phyloP scores from a whole-genome alignment of 2,113 vertebrate genomes.

The Corydoras maculifer region DNA sequence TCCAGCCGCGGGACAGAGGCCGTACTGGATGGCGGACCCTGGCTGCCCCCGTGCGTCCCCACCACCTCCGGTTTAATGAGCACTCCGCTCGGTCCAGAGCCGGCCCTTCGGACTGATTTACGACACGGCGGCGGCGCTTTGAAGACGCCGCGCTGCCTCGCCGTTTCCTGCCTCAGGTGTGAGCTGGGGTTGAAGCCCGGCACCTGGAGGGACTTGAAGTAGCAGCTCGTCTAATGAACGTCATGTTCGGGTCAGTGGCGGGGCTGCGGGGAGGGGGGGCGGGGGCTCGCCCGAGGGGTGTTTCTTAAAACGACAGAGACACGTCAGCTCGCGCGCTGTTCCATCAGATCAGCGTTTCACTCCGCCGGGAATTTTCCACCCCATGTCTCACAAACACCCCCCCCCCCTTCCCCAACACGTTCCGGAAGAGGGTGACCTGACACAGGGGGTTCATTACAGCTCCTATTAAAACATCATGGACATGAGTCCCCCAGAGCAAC shows the following conservation, averaged over 20 bases:
- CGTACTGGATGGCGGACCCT: background rate
- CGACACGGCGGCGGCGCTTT: constrained; percentile 27
- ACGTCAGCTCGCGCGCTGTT: no score
- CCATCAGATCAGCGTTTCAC: no score
- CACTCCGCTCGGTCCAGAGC: constrained; percentile 5
- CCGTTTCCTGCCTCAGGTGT: constrained; percentile 43
- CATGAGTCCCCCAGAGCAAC: no score
- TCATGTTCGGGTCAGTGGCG: constrained; percentile 21
- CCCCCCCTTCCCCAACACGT: no score
- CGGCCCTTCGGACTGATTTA: constrained; percentile 34
- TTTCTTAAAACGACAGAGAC: no score
- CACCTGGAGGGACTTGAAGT: constrained; percentile 32
- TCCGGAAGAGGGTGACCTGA: no score
- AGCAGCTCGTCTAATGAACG: constrained; percentile 22
- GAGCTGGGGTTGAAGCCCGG: constrained; percentile 23
- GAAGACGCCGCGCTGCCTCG: constrained; percentile 23
- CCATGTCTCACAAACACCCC: no score
- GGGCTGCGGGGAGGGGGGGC: constrained; percentile 9
- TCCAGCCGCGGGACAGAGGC: background rate
- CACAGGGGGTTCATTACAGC: no score
- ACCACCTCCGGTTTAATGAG: constrained; percentile 8
- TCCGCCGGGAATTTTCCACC: no score
- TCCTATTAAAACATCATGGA: no score
- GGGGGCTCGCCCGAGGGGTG: background rate
- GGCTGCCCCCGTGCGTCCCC: background rate